Evolutionary conservation across 2,113 vertebrate species (phyloP).

Genomic region (Mormyrus lacerda): DNA sequence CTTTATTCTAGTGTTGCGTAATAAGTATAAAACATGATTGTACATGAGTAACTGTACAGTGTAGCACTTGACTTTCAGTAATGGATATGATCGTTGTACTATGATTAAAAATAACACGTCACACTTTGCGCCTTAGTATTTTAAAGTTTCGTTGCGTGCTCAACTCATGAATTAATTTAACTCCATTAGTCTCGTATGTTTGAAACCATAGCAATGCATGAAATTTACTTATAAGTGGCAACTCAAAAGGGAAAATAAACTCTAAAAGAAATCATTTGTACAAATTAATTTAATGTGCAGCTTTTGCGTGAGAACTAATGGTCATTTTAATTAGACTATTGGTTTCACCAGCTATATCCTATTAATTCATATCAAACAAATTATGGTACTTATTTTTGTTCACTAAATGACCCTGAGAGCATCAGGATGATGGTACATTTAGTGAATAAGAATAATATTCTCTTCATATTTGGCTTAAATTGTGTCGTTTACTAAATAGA

Average conservation of each 20-base stretch:
- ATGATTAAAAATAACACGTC: background rate
- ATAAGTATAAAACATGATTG: background rate
- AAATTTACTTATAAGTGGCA: background rate
- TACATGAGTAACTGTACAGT: background rate
- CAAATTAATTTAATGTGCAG: background rate
- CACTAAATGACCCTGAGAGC: background rate
- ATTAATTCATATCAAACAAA: background rate
- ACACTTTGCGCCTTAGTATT: background rate
- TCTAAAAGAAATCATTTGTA: background rate
- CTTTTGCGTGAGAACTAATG: background rate
- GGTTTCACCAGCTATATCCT: background rate
- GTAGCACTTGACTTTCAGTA: background rate
- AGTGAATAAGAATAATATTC: background rate
- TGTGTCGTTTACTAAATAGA: background rate
- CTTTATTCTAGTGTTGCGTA: background rate
- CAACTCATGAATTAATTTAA: background rate
- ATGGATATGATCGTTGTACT: background rate
- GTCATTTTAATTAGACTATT: background rate
- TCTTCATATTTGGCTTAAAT: background rate
- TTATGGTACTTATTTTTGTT: background rate
- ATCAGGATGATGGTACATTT: background rate
- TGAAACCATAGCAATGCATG: background rate
- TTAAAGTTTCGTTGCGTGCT: background rate
- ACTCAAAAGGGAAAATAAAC: background rate
- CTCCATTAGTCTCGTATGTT: background rate